Base-by-base conservation (phyloP, 2,797 vertebrate genomes). In the Fistularia tabacaria region DNA sequence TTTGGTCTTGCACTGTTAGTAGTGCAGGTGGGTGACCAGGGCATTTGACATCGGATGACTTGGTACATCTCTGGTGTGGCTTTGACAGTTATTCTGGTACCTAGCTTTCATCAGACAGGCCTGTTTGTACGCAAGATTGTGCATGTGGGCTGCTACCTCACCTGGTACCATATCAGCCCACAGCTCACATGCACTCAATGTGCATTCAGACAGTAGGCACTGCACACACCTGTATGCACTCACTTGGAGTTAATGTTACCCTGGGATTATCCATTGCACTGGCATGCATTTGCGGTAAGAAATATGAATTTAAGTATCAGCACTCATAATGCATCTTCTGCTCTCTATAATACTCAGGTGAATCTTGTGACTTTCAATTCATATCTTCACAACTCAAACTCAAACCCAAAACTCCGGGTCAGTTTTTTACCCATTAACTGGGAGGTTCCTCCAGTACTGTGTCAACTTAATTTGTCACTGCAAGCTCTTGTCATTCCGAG, bases 61-160 rank as follows among this genome's bases (percentile, higher is more conserved):
- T 78, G 76, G 36, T 83, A 41, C 62, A 10, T 82, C 83, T 84
- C 88, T 89, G 87, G 84, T 89, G 82, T 53, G 50, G 66, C 83
- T 87, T 85, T 85, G 82, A 83, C 76, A 54, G 69, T 83, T 77
- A 82, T 80, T 87, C 86, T 85, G 87, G 87, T 89, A 77, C 84
- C 76, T 68, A 64, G 73, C 84, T 81, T 84, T 76, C 57, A 81
- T 80, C 70, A 62, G 51, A 65, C 45, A 57, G 57, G 49, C 50
- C 12, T 53, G 0, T 66, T 47, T 64, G 57, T 49, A n/a, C 51
- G 48, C 40, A 25, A 36, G 40, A 66, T 56, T 59, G 51, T 49
- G 59, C 57, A 38, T 59, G 56, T 47, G 56, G 12, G 38, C n/a
- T 54, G 76, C 78, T 75, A 82, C 76, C 79, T 91, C 88, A 92